Conservation (phyloP, 2,113 vertebrate species). For the Willisornis vidua region DNA sequence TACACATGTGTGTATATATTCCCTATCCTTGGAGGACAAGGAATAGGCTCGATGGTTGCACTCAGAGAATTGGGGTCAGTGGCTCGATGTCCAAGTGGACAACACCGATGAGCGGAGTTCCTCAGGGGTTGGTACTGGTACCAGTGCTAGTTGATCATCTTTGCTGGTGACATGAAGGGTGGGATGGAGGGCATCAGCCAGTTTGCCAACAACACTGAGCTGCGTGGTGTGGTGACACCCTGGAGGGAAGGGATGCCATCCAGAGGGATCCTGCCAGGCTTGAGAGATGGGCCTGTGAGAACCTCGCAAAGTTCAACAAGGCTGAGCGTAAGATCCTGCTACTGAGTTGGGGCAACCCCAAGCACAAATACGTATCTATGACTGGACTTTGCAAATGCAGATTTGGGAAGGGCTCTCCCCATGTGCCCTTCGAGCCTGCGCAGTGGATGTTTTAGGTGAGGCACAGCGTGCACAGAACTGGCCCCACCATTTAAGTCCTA, state of each 20-base stretch:
- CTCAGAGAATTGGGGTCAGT: not conserved
- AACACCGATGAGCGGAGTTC: not conserved
- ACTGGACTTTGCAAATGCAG: too few relatives aligned
- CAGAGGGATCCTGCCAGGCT: not conserved
- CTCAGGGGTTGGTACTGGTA: not conserved
- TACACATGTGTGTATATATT: not conserved
- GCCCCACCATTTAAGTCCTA: too few relatives aligned
- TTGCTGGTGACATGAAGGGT: not conserved
- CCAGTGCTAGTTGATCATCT: not conserved
- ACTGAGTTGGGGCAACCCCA: not conserved
- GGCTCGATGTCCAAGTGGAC: not conserved
- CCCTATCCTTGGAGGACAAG: not conserved
- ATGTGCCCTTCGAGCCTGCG: too few relatives aligned
- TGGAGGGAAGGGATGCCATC: not conserved
- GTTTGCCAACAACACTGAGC: not conserved
- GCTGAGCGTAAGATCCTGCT: not conserved
- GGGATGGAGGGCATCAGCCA: not conserved
- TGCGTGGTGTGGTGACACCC: not conserved
- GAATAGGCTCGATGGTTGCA: not conserved
- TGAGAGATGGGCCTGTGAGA: not conserved
- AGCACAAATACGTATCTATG: not conserved
- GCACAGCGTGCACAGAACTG: too few relatives aligned
- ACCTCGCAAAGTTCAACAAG: not conserved
- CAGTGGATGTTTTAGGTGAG: too few relatives aligned
- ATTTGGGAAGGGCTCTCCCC: too few relatives aligned